Percentiles rank a stretch among this genome's conserved stretches.
phyloP scores from a whole-genome alignment of 2,888 invertebrate genomes.

The Cryptosula pallasiana region DNA sequence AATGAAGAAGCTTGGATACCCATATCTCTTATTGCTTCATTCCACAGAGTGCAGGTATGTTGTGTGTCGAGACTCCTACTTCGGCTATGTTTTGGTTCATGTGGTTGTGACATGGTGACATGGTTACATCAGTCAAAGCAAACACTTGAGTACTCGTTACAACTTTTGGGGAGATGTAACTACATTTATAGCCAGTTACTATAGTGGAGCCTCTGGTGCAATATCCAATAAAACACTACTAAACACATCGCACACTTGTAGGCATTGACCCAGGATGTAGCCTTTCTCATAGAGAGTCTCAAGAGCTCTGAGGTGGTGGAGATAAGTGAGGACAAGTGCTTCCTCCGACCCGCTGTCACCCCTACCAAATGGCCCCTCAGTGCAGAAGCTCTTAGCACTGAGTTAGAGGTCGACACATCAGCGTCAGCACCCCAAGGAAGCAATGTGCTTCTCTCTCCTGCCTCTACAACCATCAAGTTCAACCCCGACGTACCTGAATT shows the following conservation, averaged over 20 bases:
- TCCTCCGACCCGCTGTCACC: conserved; percentile 75
- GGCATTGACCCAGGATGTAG: conserved; percentile 76
- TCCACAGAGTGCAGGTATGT: conserved; percentile 72
- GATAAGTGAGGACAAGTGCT: conserved; percentile 63
- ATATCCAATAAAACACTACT: too few relatives aligned
- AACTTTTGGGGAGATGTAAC: too few relatives aligned
- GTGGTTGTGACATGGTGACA: too few relatives aligned
- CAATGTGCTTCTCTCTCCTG: not conserved
- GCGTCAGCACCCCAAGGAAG: not conserved
- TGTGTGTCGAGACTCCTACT: too few relatives aligned
- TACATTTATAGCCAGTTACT: too few relatives aligned
- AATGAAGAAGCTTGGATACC: conserved; percentile 87
- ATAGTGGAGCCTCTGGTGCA: too few relatives aligned
- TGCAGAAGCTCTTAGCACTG: conserved; percentile 29
- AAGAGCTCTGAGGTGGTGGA: conserved; percentile 80
- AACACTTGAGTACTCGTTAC: too few relatives aligned
- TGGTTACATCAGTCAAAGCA: too few relatives aligned
- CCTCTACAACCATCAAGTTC: not conserved
- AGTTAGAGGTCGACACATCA: not conserved
- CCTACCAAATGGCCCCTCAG: conserved; percentile 79
- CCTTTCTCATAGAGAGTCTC: conserved; percentile 77
- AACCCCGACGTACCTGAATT: conserved; percentile 85
- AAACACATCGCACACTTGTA: too few relatives aligned
- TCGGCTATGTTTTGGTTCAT: too few relatives aligned
- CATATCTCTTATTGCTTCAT: conserved; percentile 87